Evolutionary conservation across 2,113 vertebrate species (phyloP).

Genomic region (Cyphomyrus plagiostoma): DNA sequence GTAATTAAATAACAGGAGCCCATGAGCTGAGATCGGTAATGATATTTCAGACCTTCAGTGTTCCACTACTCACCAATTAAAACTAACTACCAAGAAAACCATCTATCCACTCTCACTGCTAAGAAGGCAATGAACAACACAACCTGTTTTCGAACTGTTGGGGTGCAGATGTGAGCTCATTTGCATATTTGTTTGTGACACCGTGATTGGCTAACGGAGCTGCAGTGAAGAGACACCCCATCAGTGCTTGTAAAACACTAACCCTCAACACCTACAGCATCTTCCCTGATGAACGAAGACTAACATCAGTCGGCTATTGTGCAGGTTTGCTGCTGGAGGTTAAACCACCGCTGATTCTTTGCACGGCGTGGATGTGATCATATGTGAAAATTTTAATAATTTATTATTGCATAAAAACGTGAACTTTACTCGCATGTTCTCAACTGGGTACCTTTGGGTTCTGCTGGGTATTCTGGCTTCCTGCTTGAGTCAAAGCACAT

Average conservation of each 20-base stretch:
- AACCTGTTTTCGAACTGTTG: slow-evolving; percentile 51
- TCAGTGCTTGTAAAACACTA: neutral
- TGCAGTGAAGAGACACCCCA: neutral
- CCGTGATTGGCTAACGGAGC: slow-evolving; percentile 39
- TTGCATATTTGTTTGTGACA: slow-evolving; percentile 47
- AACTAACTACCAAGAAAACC: slow-evolving; percentile 54
- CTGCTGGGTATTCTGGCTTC: neutral
- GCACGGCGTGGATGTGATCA: neutral
- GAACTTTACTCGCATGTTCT: neutral
- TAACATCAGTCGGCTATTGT: neutral
- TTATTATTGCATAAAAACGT: neutral
- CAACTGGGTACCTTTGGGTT: neutral
- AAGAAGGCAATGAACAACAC: slow-evolving; percentile 63
- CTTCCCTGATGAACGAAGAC: neutral
- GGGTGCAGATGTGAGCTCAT: slow-evolving; percentile 58
- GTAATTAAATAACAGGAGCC: slow-evolving; percentile 63
- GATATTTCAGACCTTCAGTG: slow-evolving; percentile 54
- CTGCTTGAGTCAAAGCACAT: neutral
- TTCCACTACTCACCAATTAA: slow-evolving; percentile 64
- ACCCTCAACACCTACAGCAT: neutral
- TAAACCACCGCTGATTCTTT: neutral
- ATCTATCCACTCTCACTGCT: slow-evolving; percentile 49
- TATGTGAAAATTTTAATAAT: neutral
- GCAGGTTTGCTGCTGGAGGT: neutral
- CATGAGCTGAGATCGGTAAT: slow-evolving; percentile 63